Conservation (phyloP, 2,888 invertebrate genomes). For the Endomychus coccineus region DNA sequence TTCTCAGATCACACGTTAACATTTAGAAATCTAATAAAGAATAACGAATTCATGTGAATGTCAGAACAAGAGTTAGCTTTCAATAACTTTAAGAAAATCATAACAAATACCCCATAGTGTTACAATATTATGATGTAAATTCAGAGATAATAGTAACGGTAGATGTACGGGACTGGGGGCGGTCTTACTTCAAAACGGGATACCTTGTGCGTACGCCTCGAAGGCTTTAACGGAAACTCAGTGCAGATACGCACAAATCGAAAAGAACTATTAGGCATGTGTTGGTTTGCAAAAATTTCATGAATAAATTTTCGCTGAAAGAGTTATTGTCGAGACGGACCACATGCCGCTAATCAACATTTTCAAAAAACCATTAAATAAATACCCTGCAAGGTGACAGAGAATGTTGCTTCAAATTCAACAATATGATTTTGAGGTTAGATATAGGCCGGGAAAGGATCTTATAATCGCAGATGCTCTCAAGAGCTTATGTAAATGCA, state of each 20-base stretch:
- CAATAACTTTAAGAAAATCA: slow-evolving; percentile 25
- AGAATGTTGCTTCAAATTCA: slow-evolving; percentile 16
- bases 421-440: slow-evolving; percentile 16
- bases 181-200: slow-evolving; percentile 27
- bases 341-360: slow-evolving; percentile 34
- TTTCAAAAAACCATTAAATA: slow-evolving; percentile 20
- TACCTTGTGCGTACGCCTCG: slow-evolving; percentile 32
- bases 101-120: slow-evolving; percentile 27
- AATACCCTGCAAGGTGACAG: slow-evolving; percentile 17
- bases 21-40: slow-evolving; percentile 23
- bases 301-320: slow-evolving; percentile 29
- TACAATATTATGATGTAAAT: slow-evolving; percentile 30
- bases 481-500: slow-evolving; percentile 15
- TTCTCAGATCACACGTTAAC: too few species aligned
- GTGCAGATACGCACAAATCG: slow-evolving; percentile 33
- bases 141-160: slow-evolving; percentile 21
- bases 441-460: slow-evolving; percentile 19
- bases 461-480: slow-evolving; percentile 19
- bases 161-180: slow-evolving; percentile 34
- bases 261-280: slow-evolving; percentile 35
- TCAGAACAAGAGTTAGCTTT: slow-evolving; percentile 26
- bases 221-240: slow-evolving; percentile 29
- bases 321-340: slow-evolving; percentile 32
- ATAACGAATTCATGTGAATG: slow-evolving; percentile 21
- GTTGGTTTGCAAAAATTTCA: slow-evolving; percentile 28